These are phyloP conservation scores for Silurus glanis DNA, from an alignment of 2,113 vertebrate genomes.

Conservation along the genomic window DNA sequence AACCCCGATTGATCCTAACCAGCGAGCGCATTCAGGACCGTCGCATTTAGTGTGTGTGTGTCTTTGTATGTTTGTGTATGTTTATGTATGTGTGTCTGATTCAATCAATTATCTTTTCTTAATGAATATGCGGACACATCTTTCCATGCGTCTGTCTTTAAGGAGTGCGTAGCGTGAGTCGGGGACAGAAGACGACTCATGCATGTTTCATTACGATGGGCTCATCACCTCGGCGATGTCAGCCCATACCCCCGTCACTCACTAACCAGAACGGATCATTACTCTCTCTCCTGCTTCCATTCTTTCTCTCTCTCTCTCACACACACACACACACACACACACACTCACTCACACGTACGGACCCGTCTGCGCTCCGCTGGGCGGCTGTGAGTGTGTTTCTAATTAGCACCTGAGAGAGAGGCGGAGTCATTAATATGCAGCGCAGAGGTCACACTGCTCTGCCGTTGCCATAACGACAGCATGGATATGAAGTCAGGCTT, in stretches of 20 bases:
- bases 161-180: conserved; percentile 19
- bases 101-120: background rate
- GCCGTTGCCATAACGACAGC: conserved; percentile 76
- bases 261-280: conserved; percentile 40
- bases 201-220: conserved; percentile 55
- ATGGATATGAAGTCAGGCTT: conserved; percentile 82
- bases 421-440: conserved; percentile 73
- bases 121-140: conserved; percentile 15
- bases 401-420: conserved; percentile 64
- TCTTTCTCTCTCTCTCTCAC: background rate
- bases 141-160: conserved; percentile 26
- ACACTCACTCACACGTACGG: conserved; percentile 29
- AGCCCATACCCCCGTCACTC: conserved; percentile 34
- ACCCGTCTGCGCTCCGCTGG: conserved; percentile 24
- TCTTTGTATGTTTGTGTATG: background rate
- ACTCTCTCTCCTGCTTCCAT: conserved; percentile 11
- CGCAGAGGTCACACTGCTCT: conserved; percentile 65
- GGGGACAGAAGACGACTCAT: conserved; percentile 51
- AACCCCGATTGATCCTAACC: background rate
- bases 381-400: conserved; percentile 58
- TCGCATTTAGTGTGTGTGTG: conserved; percentile 1
- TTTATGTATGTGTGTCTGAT: background rate
- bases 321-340: background rate
- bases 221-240: conserved; percentile 43
- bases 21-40: background rate